Percentiles rank a stretch among this genome's conserved stretches.
Evolutionary conservation across 2,113 vertebrate genomes (phyloP).

Genomic region (Istiophorus platypterus): DNA sequence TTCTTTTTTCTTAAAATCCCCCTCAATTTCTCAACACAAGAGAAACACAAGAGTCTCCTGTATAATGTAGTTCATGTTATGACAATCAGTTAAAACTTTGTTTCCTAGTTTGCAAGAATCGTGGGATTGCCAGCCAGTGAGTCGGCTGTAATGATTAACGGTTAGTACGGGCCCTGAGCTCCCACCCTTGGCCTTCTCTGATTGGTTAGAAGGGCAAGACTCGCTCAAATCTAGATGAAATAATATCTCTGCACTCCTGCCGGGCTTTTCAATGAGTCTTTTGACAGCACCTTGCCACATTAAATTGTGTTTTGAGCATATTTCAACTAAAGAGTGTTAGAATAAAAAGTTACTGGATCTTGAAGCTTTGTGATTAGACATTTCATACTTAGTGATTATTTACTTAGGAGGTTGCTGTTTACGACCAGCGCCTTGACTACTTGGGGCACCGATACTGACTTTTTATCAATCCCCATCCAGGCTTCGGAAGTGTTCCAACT

Average conservation of each 20-base stretch:
- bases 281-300: neutral
- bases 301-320: neutral
- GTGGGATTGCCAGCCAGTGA: too few species aligned
- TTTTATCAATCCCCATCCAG: neutral
- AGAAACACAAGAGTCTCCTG: neutral
- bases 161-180: too few species aligned
- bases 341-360: neutral
- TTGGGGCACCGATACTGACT: neutral
- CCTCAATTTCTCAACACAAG: neutral
- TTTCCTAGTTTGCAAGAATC: neutral
- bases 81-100: neutral
- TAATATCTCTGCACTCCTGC: neutral
- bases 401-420: neutral
- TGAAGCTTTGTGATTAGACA: neutral
- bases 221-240: too few species aligned
- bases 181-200: too few species aligned
- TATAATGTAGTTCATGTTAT: neutral
- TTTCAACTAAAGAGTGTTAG: neutral
- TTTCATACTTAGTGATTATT: neutral
- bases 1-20: neutral
- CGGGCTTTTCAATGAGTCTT: neutral
- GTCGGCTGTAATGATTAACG: too few species aligned
- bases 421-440: neutral
- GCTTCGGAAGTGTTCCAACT: neutral
- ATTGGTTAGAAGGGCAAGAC: neutral